phyloP scores from a whole-genome alignment of 2,113 vertebrate genomes.

The Oryzias celebensis region DNA sequence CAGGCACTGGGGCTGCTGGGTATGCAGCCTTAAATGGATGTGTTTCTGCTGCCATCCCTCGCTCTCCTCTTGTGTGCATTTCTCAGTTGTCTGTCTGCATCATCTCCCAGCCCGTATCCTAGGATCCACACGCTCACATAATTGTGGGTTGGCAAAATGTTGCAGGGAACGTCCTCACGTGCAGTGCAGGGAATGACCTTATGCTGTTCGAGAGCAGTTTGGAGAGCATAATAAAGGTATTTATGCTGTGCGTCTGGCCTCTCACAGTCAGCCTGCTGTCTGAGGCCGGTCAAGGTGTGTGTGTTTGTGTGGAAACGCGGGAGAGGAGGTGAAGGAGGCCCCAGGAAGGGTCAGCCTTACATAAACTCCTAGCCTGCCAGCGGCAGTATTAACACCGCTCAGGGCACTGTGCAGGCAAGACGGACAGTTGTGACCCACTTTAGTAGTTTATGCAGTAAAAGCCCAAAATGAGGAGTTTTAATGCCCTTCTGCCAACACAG shows the following conservation, averaged over 20 bases:
- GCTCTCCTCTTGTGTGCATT: slow-evolving; percentile 29
- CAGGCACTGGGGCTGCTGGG: slow-evolving; percentile 69
- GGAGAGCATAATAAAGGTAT: slow-evolving; percentile 78
- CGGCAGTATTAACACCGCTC: slow-evolving; percentile 69
- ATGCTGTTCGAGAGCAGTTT: slow-evolving; percentile 70
- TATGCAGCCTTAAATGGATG: slow-evolving; percentile 82
- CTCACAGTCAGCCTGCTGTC: slow-evolving; percentile 78
- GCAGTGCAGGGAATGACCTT: slow-evolving; percentile 56
- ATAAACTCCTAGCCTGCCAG: slow-evolving; percentile 71
- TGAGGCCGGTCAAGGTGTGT: slow-evolving; percentile 64
- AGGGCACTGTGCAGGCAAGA: slow-evolving; percentile 55
- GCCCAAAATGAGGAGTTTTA: slow-evolving; percentile 44
- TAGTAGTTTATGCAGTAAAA: slow-evolving; percentile 64
- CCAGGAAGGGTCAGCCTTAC: slow-evolving; percentile 72
- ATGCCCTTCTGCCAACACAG: slow-evolving; percentile 53
- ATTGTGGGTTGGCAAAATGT: slow-evolving; percentile 42
- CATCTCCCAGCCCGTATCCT: slow-evolving; percentile 39
- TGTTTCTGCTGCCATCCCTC: slow-evolving; percentile 66
- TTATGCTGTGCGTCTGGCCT: slow-evolving; percentile 74
- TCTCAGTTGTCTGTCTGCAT: slow-evolving; percentile 48
- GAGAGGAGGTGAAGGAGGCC: slow-evolving; percentile 67
- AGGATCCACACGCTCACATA: slow-evolving; percentile 56
- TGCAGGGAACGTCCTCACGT: slow-evolving; percentile 43
- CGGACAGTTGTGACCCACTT: slow-evolving; percentile 63
- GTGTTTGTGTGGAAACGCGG: slow-evolving; percentile 53